These are phyloP conservation scores for Epinephelus lanceolatus DNA, from an alignment of 2,113 vertebrate species.

Conservation along the genomic window DNA sequence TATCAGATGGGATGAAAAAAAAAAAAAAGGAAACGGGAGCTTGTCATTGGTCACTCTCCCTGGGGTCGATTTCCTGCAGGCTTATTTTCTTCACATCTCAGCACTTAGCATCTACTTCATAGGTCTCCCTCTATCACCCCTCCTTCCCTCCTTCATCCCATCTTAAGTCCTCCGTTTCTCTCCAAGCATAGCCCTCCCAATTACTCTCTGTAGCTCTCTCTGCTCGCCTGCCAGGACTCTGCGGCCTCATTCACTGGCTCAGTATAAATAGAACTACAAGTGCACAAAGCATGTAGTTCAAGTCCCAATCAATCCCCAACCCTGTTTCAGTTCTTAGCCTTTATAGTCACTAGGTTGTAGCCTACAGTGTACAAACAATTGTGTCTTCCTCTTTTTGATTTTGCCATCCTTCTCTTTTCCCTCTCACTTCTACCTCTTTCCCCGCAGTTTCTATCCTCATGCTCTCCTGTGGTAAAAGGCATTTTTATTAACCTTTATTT, in stretches of 20 bases:
- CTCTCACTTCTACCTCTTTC: background rate
- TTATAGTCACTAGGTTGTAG: slow-evolving; percentile 43
- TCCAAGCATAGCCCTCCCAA: slow-evolving; percentile 61
- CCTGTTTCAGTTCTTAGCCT: slow-evolving; percentile 44
- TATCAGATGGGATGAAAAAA: slow-evolving; percentile 8
- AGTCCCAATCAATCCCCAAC: slow-evolving; percentile 63
- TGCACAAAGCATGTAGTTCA: slow-evolving; percentile 68
- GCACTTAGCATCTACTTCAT: slow-evolving; percentile 62
- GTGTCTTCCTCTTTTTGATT: slow-evolving; percentile 9
- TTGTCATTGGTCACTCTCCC: slow-evolving; percentile 64
- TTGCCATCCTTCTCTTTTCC: background rate
- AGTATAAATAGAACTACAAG: slow-evolving; percentile 68
- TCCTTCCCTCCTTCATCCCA: slow-evolving; percentile 51
- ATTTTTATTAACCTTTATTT: background rate
- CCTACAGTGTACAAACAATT: slow-evolving; percentile 8
- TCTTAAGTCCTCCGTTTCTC: slow-evolving; percentile 65
- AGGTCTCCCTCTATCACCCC: slow-evolving; percentile 10
- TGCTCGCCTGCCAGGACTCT: slow-evolving; percentile 69
- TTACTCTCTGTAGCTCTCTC: slow-evolving; percentile 69
- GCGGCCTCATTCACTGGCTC: slow-evolving; percentile 64
- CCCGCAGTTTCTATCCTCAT: background rate
- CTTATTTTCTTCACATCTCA: slow-evolving; percentile 67
- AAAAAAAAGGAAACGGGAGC: slow-evolving; percentile 16
- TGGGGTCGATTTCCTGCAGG: slow-evolving; percentile 51
- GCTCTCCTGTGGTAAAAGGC: slow-evolving; percentile 17